Conservation (phyloP, 2,113 vertebrate species). For the Antechinus stuartii region DNA sequence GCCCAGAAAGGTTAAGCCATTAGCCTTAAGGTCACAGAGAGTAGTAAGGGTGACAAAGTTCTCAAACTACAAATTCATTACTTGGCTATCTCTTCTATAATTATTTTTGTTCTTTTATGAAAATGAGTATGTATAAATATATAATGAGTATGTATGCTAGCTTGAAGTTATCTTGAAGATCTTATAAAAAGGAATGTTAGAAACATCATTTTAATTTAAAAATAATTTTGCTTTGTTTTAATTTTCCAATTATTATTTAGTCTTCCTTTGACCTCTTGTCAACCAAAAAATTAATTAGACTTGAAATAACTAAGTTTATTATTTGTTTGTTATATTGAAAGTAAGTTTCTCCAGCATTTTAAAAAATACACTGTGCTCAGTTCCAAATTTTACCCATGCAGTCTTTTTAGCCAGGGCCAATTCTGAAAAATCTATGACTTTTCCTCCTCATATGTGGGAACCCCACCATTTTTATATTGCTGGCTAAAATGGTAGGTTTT, state of each 20-base stretch:
- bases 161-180: conserved; percentile 27
- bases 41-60: not conserved
- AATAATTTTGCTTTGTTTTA: not conserved
- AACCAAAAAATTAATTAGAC: conserved; percentile 3
- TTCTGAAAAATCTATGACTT: conserved; percentile 20
- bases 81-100: not conserved
- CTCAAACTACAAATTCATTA: not conserved
- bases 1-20: not conserved
- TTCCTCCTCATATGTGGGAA: not conserved
- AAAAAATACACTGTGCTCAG: not conserved
- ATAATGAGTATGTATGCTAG: not conserved
- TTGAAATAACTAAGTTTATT: conserved; percentile 46
- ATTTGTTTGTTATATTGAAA: not conserved
- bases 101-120: not conserved
- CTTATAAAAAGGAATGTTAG: not conserved
- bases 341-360: not conserved
- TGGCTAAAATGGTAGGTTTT: conserved; percentile 71
- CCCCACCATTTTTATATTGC: conserved; percentile 15
- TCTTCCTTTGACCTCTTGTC: conserved; percentile 16
- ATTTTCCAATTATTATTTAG: conserved; percentile 21
- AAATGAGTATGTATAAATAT: not conserved
- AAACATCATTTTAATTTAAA: conserved; percentile 32
- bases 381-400: not conserved
- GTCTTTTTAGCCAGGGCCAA: not conserved
- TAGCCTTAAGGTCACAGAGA: not conserved